phyloP scores from a whole-genome alignment of 2,888 invertebrate genomes.

The Imbricaverruca yamaguchii region DNA sequence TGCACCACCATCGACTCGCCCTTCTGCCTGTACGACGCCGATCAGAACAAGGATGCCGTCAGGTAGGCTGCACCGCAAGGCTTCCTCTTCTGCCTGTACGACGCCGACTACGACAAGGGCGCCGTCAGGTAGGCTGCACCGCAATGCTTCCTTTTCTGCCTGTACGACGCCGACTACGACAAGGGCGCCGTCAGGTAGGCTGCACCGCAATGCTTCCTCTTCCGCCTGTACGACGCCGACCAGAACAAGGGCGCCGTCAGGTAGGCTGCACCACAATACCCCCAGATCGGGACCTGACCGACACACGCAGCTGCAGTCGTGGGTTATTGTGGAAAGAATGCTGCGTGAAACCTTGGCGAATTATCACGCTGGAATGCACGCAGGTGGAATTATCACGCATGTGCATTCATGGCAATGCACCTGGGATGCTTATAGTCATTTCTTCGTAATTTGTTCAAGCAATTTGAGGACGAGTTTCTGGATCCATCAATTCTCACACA shows the following conservation, averaged over 20 bases:
- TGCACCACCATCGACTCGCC: constrained; percentile 99
- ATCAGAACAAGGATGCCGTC: constrained; percentile 92
- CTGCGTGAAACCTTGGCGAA: no score
- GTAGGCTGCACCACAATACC: constrained; percentile 48
- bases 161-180: constrained; percentile 97
- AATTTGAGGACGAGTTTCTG: no score
- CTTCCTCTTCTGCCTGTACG: constrained; percentile 96
- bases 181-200: constrained; percentile 80
- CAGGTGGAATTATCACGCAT: no score
- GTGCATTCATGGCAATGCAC: no score
- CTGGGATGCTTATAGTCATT: no score
- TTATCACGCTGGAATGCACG: no score
- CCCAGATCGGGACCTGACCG: constrained; percentile 64
- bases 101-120: constrained; percentile 95
- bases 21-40: constrained; percentile 98
- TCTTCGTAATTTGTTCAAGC: no score
- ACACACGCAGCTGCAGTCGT: no score
- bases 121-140: constrained; percentile 61
- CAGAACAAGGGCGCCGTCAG: constrained; percentile 93
- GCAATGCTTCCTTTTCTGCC: constrained; percentile 90
- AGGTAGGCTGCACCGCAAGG: constrained; percentile 56
- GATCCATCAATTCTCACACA: no score
- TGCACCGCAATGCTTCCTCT: constrained; percentile 70
- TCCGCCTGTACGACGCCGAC: constrained; percentile 97
- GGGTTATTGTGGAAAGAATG: no score